Conservation (phyloP, 2,797 vertebrate species). For the Typhlichthys eigenmanni region DNA sequence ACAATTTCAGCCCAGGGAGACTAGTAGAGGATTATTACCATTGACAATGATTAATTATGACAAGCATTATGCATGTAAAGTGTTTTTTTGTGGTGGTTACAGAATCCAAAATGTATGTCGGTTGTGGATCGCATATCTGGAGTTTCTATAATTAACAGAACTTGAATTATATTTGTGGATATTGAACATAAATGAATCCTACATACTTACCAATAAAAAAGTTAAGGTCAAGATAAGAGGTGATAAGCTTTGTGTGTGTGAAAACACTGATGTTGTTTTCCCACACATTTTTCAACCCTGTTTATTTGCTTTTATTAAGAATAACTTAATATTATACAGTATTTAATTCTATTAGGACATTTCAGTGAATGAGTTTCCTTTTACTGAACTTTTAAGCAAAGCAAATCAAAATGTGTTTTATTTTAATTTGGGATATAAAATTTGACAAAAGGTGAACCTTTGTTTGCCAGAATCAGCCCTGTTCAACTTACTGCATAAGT, state of each 20-base stretch:
- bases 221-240: neutral
- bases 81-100: constrained; percentile 34
- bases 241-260: neutral
- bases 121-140: constrained; percentile 13
- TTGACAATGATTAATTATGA: constrained; percentile 49
- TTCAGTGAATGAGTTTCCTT: neutral
- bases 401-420: neutral
- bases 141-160: constrained; percentile 27
- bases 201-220: neutral
- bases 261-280: neutral
- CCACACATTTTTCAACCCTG: neutral
- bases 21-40: constrained; percentile 16
- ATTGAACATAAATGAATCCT: constrained; percentile 15
- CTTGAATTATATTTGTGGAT: constrained; percentile 20
- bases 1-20: constrained; percentile 14
- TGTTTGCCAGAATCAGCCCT: too few species aligned
- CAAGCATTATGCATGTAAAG: constrained; percentile 43
- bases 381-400: neutral
- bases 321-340: neutral
- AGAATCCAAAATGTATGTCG: constrained; percentile 35
- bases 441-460: too few species aligned
- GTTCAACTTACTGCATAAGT: too few species aligned
- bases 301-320: neutral
- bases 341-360: neutral
- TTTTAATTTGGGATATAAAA: neutral